Evolutionary conservation across 2,113 vertebrate species (phyloP).

Genomic region (Rallus limicola): DNA sequence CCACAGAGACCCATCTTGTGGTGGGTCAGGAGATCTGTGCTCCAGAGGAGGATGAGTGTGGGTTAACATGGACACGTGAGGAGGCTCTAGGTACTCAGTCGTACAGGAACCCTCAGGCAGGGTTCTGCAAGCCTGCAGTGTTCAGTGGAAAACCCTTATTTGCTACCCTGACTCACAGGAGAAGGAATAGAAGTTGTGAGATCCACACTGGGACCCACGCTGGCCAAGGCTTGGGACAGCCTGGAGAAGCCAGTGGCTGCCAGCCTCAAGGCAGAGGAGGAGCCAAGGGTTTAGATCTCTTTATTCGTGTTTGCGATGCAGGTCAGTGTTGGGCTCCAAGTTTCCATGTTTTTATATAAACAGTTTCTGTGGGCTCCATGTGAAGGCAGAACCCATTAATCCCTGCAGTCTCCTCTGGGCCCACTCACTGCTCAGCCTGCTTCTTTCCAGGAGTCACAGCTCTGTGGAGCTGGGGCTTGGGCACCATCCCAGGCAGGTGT

Average conservation of each 20-base stretch:
- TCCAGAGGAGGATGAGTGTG: not conserved
- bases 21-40: not conserved
- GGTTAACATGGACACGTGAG: slow-evolving; percentile 5
- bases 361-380: not conserved
- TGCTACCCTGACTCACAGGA: not conserved
- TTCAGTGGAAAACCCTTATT: slow-evolving; percentile 11
- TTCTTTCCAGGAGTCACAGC: not conserved
- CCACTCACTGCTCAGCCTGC: accelerated
- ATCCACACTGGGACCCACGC: not conserved
- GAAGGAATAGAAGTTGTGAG: not conserved
- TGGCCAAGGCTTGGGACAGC: not conserved
- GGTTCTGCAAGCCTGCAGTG: not conserved
- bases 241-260: not conserved
- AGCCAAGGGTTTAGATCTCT: not conserved
- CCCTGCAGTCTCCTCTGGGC: not conserved
- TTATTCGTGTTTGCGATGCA: not conserved
- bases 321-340: not conserved
- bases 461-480: not conserved
- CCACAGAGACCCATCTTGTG: not conserved
- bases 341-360: not conserved
- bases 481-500: too few relatives aligned
- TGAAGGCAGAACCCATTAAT: not conserved
- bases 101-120: slow-evolving; percentile 43
- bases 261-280: not conserved
- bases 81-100: slow-evolving; percentile 73